Percentiles rank a stretch among this genome's conserved stretches.
Evolutionary conservation across 1,140 invertebrate species (phyloP).

Genomic region (Drosophila mauritiana): DNA sequence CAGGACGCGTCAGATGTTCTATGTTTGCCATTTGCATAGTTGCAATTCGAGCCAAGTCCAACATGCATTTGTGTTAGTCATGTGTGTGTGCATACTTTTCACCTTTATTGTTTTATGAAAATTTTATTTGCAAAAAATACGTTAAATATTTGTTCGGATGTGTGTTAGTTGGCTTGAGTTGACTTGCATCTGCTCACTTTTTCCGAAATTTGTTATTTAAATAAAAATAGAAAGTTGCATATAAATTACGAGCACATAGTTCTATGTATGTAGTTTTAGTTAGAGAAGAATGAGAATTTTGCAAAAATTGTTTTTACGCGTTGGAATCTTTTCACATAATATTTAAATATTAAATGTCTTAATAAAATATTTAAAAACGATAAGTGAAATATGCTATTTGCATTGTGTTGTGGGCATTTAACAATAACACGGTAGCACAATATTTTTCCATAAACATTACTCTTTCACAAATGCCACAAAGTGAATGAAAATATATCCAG

Average conservation of each 20-base stretch:
- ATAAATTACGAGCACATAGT: slow-evolving; percentile 52
- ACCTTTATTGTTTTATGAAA: slow-evolving; percentile 78
- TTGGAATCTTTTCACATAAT: not conserved
- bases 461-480: not conserved
- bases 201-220: slow-evolving; percentile 66
- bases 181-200: slow-evolving; percentile 51
- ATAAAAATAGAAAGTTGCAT: slow-evolving; percentile 56
- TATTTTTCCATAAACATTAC: too few relatives aligned
- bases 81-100: slow-evolving; percentile 53
- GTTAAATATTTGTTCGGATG: slow-evolving; percentile 46
- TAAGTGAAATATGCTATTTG: too few relatives aligned
- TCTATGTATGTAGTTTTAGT: not conserved
- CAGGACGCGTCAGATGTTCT: slow-evolving; percentile 31
- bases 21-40: slow-evolving; percentile 58
- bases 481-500: too few relatives aligned
- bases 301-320: not conserved
- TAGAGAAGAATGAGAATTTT: not conserved
- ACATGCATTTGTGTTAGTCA: slow-evolving; percentile 42
- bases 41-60: slow-evolving; percentile 20
- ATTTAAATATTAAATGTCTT: too few relatives aligned
- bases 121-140: slow-evolving; percentile 63
- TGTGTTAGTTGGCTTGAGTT: slow-evolving; percentile 17
- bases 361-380: too few relatives aligned
- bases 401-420: too few relatives aligned
- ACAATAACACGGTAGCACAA: too few relatives aligned